These are phyloP conservation scores for Equus przewalskii DNA, from an alignment of 2,113 vertebrate species.

Conservation along the genomic window DNA sequence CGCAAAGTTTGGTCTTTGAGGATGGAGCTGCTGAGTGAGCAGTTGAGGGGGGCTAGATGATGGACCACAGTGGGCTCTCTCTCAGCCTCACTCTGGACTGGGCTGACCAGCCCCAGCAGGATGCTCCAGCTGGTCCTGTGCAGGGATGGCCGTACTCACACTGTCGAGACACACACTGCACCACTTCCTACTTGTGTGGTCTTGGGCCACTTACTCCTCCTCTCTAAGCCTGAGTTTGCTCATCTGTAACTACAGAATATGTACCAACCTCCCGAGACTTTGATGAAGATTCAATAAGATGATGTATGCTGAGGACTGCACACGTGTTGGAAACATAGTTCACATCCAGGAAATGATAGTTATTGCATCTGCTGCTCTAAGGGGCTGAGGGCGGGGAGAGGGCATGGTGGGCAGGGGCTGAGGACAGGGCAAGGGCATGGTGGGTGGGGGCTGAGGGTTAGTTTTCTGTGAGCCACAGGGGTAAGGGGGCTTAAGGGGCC, in stretches of 20 bases:
- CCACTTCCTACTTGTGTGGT: background rate
- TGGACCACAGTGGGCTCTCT: background rate
- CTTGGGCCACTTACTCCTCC: background rate
- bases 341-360: background rate
- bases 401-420: background rate
- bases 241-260: background rate
- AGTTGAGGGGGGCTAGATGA: accelerated
- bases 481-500: background rate
- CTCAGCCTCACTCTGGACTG: too few relatives aligned
- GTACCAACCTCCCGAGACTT: background rate
- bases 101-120: background rate
- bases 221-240: background rate
- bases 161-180: background rate
- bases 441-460: background rate
- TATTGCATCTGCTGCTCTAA: background rate
- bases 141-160: background rate
- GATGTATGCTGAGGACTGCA: background rate
- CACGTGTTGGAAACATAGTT: background rate
- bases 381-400: background rate
- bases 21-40: background rate
- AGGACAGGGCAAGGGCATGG: too few relatives aligned
- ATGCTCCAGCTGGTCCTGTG: background rate
- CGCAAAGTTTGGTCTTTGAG: background rate
- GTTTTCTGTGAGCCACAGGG: background rate
- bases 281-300: background rate